phyloP scores from a whole-genome alignment of 2,888 invertebrate genomes.

The Palloptera scutellata region DNA sequence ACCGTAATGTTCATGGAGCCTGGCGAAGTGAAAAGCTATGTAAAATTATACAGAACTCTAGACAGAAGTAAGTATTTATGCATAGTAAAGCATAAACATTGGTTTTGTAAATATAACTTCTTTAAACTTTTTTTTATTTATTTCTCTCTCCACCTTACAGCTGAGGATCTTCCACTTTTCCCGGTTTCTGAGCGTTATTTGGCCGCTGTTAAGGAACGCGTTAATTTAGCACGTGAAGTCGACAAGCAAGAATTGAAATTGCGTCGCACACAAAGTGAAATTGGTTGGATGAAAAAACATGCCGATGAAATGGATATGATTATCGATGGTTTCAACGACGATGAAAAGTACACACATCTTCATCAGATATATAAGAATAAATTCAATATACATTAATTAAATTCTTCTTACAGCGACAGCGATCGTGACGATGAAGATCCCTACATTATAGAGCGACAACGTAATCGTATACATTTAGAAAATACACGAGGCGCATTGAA shows the following conservation, averaged over 20 bases:
- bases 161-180: slow-evolving; percentile 83
- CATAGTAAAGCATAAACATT: too few species aligned
- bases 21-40: slow-evolving; percentile 79
- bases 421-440: slow-evolving; percentile 62
- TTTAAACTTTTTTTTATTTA: slow-evolving; percentile 2
- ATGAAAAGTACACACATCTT: slow-evolving; percentile 53
- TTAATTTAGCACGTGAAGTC: slow-evolving; percentile 79
- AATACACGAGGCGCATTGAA: slow-evolving; percentile 48
- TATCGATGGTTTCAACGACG: slow-evolving; percentile 75
- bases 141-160: slow-evolving; percentile 67
- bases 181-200: slow-evolving; percentile 74
- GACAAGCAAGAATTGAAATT: slow-evolving; percentile 78
- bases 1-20: slow-evolving; percentile 93
- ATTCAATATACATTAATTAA: background rate
- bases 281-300: slow-evolving; percentile 86
- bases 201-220: slow-evolving; percentile 74
- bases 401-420: slow-evolving; percentile 46
- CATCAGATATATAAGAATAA: background rate
- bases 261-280: slow-evolving; percentile 72
- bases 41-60: slow-evolving; percentile 83
- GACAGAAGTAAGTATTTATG: slow-evolving; percentile 82
- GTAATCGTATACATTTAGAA: slow-evolving; percentile 56
- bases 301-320: slow-evolving; percentile 93
- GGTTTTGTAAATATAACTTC: background rate
- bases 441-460: slow-evolving; percentile 55